phyloP scores from a whole-genome alignment of 1,140 invertebrate species.

The Leptinotarsa lineolata region DNA sequence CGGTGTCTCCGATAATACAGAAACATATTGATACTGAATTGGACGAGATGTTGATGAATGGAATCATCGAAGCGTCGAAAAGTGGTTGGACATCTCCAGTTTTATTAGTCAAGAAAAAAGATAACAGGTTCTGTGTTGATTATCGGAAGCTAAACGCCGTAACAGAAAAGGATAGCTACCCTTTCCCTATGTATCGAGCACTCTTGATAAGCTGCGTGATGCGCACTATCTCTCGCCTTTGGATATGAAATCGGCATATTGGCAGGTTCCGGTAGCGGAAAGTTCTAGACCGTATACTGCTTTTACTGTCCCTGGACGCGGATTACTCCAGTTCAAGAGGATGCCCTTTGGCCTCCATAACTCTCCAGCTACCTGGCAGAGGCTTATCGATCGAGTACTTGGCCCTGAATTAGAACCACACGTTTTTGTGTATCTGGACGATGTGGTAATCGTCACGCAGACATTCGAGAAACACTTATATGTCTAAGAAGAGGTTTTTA shows the following conservation, averaged over 20 bases:
- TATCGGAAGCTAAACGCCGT: conserved; percentile 29
- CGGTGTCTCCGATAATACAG: conserved; percentile 33
- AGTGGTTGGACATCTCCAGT: conserved; percentile 42
- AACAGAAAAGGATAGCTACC: no score
- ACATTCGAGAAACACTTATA: no score
- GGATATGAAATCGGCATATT: conserved; percentile 50
- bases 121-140: conserved; percentile 34
- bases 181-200: conserved; percentile 25
- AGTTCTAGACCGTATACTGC: conserved; percentile 37
- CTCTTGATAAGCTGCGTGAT: conserved; percentile 44
- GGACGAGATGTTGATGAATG: conserved; percentile 33
- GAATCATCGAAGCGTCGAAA: conserved; percentile 32
- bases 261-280: conserved; percentile 48
- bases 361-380: conserved; percentile 21
- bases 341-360: neutral
- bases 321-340: conserved; percentile 47
- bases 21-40: conserved; percentile 36
- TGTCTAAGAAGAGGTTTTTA: no score
- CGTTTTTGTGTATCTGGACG: conserved; percentile 48
- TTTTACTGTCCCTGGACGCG: conserved; percentile 51
- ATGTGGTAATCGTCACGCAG: no score
- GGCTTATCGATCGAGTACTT: conserved; percentile 47
- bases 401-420: conserved; percentile 37
- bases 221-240: conserved; percentile 47
- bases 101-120: conserved; percentile 32